Percentiles rank a stretch among this genome's conserved stretches.
Conservation (phyloP, 2,113 vertebrate genomes). For the Myrmecobius fasciatus region DNA sequence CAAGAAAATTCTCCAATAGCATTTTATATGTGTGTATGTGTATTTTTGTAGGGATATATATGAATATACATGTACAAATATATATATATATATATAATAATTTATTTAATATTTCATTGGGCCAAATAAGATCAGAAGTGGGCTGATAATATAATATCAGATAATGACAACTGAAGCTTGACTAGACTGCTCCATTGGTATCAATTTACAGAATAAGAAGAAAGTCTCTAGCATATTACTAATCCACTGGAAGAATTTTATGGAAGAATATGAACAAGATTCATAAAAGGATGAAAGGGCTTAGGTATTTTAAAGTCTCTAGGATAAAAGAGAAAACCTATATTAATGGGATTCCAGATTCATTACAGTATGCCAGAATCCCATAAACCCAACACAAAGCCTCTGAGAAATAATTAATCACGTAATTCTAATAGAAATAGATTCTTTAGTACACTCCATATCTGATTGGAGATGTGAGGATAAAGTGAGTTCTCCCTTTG, state of each 20-base stretch:
- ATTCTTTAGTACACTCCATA: neutral
- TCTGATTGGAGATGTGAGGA: neutral
- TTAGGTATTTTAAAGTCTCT: neutral
- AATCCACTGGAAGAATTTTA: neutral
- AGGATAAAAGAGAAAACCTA: neutral
- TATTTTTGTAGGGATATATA: too few relatives aligned
- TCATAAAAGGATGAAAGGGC: neutral
- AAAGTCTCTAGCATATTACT: neutral
- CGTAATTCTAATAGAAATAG: neutral
- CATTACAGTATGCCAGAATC: neutral
- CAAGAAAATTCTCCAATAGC: neutral
- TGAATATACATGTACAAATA: too few relatives aligned
- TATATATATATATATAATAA: too few relatives aligned
- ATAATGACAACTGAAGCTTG: neutral
- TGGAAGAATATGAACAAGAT: neutral
- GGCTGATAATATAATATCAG: neutral
- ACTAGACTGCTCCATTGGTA: neutral
- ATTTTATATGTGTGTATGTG: neutral
- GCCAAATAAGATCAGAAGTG: neutral
- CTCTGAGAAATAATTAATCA: neutral
- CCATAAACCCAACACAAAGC: neutral
- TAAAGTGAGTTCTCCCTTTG: neutral
- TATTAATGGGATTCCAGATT: neutral
- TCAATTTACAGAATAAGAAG: neutral
- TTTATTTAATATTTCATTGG: neutral